These are phyloP conservation scores for Macrotis lagotis DNA, from an alignment of 2,113 vertebrate species.

Conservation along the genomic window DNA sequence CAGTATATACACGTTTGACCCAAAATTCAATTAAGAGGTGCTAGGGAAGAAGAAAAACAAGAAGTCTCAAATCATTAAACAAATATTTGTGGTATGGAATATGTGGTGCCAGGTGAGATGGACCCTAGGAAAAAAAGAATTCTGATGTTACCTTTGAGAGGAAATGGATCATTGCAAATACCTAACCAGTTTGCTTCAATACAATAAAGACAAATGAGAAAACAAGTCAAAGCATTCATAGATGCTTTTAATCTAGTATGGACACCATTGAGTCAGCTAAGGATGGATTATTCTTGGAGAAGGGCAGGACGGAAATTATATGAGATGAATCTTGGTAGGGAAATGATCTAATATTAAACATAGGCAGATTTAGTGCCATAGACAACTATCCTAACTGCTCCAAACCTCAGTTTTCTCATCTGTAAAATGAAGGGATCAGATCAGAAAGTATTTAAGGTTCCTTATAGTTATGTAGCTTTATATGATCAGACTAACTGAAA, in stretches of 20 bases:
- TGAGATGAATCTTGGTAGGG: background rate
- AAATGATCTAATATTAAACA: background rate
- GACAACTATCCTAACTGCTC: background rate
- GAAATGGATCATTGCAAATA: background rate
- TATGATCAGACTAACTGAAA: background rate
- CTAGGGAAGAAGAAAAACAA: background rate
- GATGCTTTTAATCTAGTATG: background rate
- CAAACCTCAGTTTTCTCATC: background rate
- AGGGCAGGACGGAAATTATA: background rate
- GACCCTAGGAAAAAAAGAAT: background rate
- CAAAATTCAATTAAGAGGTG: background rate
- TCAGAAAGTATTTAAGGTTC: background rate
- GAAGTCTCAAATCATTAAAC: background rate
- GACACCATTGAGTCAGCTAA: too few species aligned
- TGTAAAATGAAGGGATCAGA: background rate
- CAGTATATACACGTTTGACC: background rate
- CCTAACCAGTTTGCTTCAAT: background rate
- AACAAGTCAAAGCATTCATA: background rate
- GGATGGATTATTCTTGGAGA: too few species aligned
- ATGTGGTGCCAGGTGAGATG: background rate
- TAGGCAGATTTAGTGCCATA: background rate
- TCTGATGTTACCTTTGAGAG: background rate
- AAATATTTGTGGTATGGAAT: background rate
- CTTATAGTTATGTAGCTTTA: background rate
- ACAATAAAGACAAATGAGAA: background rate